Percentiles rank a stretch among this genome's conserved stretches.
Conservation (phyloP, 1,140 invertebrate genomes). For the Drosophila subobscura region DNA sequence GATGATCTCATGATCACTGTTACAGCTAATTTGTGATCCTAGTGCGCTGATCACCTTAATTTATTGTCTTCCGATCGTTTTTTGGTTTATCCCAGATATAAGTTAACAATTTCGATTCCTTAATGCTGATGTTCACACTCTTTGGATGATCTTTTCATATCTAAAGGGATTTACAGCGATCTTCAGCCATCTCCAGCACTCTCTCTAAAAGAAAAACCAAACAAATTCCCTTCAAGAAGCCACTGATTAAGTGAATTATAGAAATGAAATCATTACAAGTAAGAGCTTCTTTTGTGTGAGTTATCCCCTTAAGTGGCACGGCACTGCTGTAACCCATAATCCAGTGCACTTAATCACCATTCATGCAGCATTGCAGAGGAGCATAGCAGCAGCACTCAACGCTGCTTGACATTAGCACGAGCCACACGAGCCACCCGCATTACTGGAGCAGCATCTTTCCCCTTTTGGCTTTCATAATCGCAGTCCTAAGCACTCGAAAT, state of each 20-base stretch:
- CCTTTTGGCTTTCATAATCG: conserved; percentile 33
- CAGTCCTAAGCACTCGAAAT: conserved; percentile 5
- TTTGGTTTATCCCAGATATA: too few relatives aligned
- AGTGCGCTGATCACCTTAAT: too few relatives aligned
- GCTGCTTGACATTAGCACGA: conserved; percentile 63
- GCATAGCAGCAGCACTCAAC: conserved; percentile 14
- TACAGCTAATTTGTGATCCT: too few relatives aligned
- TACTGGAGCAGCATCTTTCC: background rate
- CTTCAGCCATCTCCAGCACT: too few relatives aligned
- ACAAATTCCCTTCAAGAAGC: background rate
- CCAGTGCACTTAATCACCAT: conserved; percentile 47
- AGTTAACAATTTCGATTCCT: too few relatives aligned
- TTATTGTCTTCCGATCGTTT: too few relatives aligned
- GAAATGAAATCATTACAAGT: background rate
- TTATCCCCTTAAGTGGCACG: conserved; percentile 33
- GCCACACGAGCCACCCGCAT: conserved; percentile 42
- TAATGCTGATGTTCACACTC: too few relatives aligned
- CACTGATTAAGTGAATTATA: background rate
- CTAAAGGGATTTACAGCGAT: too few relatives aligned
- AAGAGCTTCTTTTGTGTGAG: conserved; percentile 3
- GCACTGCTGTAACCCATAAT: conserved; percentile 26
- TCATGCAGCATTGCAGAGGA: conserved; percentile 7
- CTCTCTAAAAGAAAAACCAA: too few relatives aligned
- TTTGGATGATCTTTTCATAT: too few relatives aligned
- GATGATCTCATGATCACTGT: too few relatives aligned